Percentiles rank a stretch among this genome's conserved stretches.
These are phyloP conservation scores for Xanthia icteritia DNA, from an alignment of 2,888 invertebrate genomes.

Conservation along the genomic window DNA sequence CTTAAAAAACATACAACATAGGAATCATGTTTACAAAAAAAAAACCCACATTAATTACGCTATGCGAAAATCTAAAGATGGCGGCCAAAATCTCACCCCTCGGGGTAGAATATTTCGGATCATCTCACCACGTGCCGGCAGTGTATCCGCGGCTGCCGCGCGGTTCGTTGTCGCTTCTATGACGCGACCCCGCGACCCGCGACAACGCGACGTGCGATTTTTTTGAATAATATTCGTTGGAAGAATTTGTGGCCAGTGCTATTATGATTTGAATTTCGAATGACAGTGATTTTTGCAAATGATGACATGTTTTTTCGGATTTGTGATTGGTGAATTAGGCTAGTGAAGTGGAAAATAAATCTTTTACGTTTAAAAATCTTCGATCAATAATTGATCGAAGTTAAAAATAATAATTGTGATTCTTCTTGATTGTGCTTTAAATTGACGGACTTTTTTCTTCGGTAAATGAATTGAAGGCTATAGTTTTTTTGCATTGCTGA, in stretches of 20 bases:
- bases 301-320: conserved; percentile 11
- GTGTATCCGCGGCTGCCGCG: conserved; percentile 85
- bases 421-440: conserved; percentile 50
- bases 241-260: not conserved
- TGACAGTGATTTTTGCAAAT: conserved; percentile 21
- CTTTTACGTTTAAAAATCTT: not conserved
- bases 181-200: conserved; percentile 58
- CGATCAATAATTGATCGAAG: too few relatives aligned
- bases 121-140: conserved; percentile 84
- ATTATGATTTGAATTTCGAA: conserved; percentile 19
- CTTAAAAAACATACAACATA: not conserved
- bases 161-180: conserved; percentile 74
- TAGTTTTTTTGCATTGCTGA: not conserved
- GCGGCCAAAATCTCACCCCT: conserved; percentile 66
- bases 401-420: not conserved
- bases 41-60: not conserved
- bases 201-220: conserved; percentile 54
- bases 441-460: not conserved
- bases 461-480: not conserved
- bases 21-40: not conserved
- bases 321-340: conserved; percentile 32
- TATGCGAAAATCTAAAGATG: conserved; percentile 61
- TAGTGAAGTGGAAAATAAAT: conserved; percentile 37
- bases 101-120: conserved; percentile 75
- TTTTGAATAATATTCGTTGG: conserved; percentile 13